Evolutionary conservation across 2,888 invertebrate species (phyloP).

Genomic region (Merodon equestris): DNA sequence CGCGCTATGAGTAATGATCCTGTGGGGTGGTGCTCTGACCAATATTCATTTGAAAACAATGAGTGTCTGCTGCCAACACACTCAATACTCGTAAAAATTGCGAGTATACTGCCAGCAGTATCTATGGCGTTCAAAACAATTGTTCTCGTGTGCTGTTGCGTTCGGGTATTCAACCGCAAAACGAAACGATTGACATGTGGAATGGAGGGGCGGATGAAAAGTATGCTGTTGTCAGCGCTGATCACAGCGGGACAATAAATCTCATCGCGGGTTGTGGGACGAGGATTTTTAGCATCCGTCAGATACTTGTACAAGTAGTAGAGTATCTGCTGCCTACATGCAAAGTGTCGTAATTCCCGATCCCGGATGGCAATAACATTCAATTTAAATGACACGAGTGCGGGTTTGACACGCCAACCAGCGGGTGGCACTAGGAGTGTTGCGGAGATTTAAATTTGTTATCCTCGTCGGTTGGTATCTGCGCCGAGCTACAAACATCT

Average conservation of each 20-base stretch:
- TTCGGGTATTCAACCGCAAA: not conserved
- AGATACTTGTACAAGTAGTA: not conserved
- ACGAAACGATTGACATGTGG: constrained; percentile 29
- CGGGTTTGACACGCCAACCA: constrained; percentile 19
- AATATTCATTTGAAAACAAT: constrained; percentile 19
- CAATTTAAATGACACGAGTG: constrained; percentile 41
- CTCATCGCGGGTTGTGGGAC: constrained; percentile 44
- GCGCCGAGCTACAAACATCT: not conserved
- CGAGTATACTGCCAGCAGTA: no score
- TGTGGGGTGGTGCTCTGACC: not conserved
- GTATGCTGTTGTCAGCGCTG: constrained; percentile 43
- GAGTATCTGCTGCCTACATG: no score
- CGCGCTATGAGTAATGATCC: no score
- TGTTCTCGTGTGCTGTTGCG: constrained; percentile 11
- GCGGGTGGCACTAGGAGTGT: constrained; percentile 36
- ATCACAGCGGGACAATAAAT: constrained; percentile 60
- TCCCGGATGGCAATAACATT: constrained; percentile 62
- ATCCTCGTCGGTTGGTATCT: constrained; percentile 3
- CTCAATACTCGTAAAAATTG: no score
- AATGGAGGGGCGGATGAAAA: constrained; percentile 5
- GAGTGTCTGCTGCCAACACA: constrained; percentile 12
- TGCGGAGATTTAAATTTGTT: constrained; percentile 62
- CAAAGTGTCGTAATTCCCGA: no score
- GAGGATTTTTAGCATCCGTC: constrained; percentile 26
- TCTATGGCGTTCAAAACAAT: not conserved